A percentile compares a stretch with the other conserved stretches of the same genome.
phyloP scores from a whole-genome alignment of 2,888 invertebrate species.

The Rhagonycha lutea region DNA sequence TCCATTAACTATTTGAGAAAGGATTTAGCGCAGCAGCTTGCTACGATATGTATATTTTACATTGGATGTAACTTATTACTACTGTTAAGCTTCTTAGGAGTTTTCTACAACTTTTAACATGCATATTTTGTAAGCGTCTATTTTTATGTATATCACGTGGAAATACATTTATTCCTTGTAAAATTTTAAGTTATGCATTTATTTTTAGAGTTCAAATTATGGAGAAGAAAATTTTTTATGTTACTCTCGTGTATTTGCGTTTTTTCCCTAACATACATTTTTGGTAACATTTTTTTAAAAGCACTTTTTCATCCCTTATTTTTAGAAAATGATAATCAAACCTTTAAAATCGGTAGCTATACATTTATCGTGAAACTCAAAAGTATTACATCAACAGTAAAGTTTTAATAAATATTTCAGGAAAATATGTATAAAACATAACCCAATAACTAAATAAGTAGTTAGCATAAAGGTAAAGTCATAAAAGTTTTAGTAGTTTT shows the following conservation, averaged over 20 bases:
- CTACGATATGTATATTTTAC: slow-evolving; percentile 21
- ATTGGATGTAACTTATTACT: slow-evolving; percentile 17
- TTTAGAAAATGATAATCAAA: not conserved
- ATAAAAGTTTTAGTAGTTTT: not conserved
- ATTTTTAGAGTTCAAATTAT: not conserved
- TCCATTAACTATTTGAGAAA: slow-evolving; percentile 9
- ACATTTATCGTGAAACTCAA: not conserved
- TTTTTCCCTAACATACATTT: not conserved
- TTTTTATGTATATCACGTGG: slow-evolving; percentile 10
- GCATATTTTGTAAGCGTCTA: slow-evolving; percentile 14
- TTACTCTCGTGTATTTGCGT: no score
- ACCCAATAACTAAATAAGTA: not conserved
- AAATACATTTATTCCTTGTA: not conserved
- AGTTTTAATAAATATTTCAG: not conserved
- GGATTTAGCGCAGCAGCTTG: slow-evolving; percentile 20
- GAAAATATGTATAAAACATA: not conserved
- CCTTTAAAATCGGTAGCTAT: not conserved
- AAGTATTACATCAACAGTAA: not conserved
- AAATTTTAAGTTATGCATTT: not conserved
- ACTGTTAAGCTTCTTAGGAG: slow-evolving; percentile 14
- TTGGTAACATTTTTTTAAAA: not conserved
- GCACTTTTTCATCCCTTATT: not conserved
- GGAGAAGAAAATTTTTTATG: no score
- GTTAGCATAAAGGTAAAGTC: not conserved
- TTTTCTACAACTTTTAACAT: slow-evolving; percentile 14